Evolutionary conservation across 2,797 vertebrate genomes (phyloP).

Genomic region (Falco concolor): DNA sequence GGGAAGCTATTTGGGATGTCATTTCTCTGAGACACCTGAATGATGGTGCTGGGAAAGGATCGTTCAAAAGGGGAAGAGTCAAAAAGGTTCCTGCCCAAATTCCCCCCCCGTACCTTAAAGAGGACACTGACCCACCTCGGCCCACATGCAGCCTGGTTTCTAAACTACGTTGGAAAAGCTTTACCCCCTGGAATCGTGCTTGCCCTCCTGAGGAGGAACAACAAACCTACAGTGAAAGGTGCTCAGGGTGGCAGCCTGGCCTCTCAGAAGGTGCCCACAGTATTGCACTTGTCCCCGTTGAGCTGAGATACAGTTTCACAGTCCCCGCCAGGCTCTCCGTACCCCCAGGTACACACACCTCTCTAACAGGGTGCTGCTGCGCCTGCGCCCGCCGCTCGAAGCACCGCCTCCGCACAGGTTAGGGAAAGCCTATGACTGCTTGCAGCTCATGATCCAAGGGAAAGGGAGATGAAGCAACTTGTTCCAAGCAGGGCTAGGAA

Average conservation of each 20-base stretch:
- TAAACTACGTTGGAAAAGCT: neutral
- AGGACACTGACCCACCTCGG: neutral
- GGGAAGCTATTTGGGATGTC: neutral
- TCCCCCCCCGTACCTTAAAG: neutral
- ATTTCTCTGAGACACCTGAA: neutral
- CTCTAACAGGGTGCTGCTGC: too few species aligned
- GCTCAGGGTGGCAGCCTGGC: neutral
- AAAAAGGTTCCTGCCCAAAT: neutral
- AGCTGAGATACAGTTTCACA: neutral
- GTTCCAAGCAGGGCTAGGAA: neutral
- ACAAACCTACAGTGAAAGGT: neutral
- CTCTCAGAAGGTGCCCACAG: neutral
- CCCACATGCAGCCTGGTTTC: neutral
- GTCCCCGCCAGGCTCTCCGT: neutral
- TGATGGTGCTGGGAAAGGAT: neutral
- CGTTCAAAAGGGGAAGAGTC: neutral
- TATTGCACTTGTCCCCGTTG: neutral
- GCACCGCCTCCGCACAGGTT: fast-evolving
- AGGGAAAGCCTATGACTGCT: neutral
- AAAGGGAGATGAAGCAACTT: neutral
- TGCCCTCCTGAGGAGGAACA: neutral
- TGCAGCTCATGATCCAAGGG: neutral
- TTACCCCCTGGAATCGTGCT: neutral
- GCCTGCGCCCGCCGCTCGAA: fast-evolving
- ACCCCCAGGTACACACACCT: too few species aligned